These are phyloP conservation scores for Semicossyphus pulcher DNA, from an alignment of 2,113 vertebrate species.

Conservation along the genomic window DNA sequence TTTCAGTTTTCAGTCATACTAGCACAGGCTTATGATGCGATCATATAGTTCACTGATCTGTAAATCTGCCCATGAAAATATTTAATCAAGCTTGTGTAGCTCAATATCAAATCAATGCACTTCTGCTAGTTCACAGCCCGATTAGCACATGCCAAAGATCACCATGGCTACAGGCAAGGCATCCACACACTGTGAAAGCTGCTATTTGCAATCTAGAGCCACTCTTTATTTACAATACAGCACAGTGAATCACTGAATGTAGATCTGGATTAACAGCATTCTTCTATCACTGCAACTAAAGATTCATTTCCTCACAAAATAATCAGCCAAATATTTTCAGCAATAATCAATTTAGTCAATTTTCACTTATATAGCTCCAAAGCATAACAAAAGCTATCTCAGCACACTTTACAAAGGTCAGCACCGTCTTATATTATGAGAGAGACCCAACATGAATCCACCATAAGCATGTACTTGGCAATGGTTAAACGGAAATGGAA, in stretches of 20 bases:
- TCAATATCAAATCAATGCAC: slow-evolving; percentile 58
- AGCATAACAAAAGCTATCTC: no score
- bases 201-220: slow-evolving; percentile 22
- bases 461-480: no score
- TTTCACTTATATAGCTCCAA: no score
- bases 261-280: background rate
- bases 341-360: no score
- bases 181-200: background rate
- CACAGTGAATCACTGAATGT: background rate
- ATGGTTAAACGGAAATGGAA: no score
- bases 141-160: slow-evolving; percentile 57
- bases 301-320: background rate
- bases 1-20: background rate
- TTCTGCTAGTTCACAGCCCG: slow-evolving; percentile 27
- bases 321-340: no score
- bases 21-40: background rate
- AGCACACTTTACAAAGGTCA: no score
- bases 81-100: slow-evolving; percentile 46
- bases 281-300: background rate
- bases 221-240: background rate
- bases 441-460: no score
- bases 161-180: slow-evolving; percentile 31
- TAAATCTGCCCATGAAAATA: slow-evolving; percentile 45
- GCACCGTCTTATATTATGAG: no score
- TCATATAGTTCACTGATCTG: slow-evolving; percentile 48